These are phyloP conservation scores for Petrophora chlorosata DNA, from an alignment of 2,888 invertebrate genomes.

Conservation along the genomic window DNA sequence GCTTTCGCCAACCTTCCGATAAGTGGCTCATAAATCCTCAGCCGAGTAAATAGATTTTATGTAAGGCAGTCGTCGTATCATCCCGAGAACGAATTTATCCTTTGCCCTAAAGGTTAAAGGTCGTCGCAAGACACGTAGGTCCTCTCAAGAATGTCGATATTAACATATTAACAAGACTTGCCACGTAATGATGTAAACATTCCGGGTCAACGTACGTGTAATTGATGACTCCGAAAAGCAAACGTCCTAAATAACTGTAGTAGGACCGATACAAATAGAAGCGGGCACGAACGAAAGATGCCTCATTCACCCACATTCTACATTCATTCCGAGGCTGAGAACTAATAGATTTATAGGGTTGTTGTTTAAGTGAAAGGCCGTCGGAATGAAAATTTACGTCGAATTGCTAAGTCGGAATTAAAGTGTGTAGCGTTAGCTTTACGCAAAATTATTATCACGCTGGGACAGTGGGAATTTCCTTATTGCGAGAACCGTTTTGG, in stretches of 20 bases:
- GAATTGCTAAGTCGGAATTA: conserved; percentile 16
- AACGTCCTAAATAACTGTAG: conserved; percentile 62
- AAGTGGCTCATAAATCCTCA: conserved; percentile 33
- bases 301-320: conserved; percentile 38
- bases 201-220: conserved; percentile 61
- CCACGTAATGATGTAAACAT: conserved; percentile 43
- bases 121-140: conserved; percentile 18
- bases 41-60: conserved; percentile 28
- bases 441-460: conserved; percentile 1
- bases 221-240: conserved; percentile 59
- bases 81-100: conserved; percentile 24
- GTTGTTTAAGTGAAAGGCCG: conserved; percentile 19
- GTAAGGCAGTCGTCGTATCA: conserved; percentile 21
- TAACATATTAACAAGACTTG: neutral
- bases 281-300: conserved; percentile 33
- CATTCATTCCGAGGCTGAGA: conserved; percentile 19
- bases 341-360: conserved; percentile 28
- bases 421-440: conserved; percentile 8
- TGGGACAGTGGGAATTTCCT: conserved; percentile 14
- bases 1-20: conserved; percentile 28
- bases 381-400: conserved; percentile 17
- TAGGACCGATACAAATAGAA: conserved; percentile 53
- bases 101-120: conserved; percentile 25
- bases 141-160: conserved; percentile 21
- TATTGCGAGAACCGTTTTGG: conserved; percentile 13